Base-by-base conservation (phyloP, 2,888 invertebrate genomes). In the Synergus umbraculus region DNA sequence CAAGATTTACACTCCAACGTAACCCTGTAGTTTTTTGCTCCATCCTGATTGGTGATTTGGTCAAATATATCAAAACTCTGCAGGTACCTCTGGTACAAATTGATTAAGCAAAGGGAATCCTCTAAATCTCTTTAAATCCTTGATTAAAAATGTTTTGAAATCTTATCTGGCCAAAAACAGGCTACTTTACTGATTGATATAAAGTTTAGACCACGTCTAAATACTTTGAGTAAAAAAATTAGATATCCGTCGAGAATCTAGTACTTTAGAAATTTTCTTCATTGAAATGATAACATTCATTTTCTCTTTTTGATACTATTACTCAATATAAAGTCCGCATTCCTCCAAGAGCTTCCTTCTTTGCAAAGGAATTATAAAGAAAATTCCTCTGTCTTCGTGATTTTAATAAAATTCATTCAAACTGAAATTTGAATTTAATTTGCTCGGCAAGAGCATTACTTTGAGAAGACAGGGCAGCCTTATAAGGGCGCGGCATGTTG, bases 401-500 rank as follows among this genome's bases (percentile, higher is more conserved):
- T n/a, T 54, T n/a, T 54, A n/a, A 54, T 54, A 7, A 54, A n/a
- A n/a, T 54, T 54, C 8, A n/a, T 54, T 54, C 54, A 54, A 54
- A 54, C 54, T 54, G 54, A n/a, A 54, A 54, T 54, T 54, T 54
- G n/a, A n/a, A 54, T 54, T 54, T 22, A 2, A 60, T 22, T 22
- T 60, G 12, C 60, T 60, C 12, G 4, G 5, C 60, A 22, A 18
- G 22, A 22, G 60, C 22, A 22, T 60, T 60, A 60, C 60, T 12
- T 60, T 60, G 4, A 10, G 22, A 22, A 60, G 22, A 60, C 54
- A 54, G 8, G 3, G 15, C 37, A 37, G 15, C 54, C n/a, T 29
- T 29, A 29, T 73, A 22, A 37, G 73, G 49, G 73, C 54, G 54
- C 37, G 73, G 37, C 73, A 54, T 54, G 49, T n/a, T 73, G 73